These are phyloP conservation scores for Seriola rivoliana DNA, from an alignment of 2,113 vertebrate genomes.

Conservation along the genomic window DNA sequence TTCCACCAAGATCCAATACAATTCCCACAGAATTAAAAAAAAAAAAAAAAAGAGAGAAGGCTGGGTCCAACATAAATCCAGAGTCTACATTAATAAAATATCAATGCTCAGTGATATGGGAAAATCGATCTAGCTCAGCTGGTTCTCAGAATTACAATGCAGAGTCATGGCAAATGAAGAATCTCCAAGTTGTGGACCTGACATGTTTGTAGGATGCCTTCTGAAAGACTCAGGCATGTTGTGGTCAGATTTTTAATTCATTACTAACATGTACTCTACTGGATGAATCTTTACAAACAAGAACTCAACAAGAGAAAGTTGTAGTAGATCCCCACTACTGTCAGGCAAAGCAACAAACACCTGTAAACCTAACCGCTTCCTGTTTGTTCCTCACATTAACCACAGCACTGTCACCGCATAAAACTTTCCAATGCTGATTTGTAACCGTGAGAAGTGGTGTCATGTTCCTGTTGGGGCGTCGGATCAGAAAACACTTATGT, in stretches of 20 bases:
- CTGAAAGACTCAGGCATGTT: not conserved
- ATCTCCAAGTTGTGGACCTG: slow-evolving; percentile 27
- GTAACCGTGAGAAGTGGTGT: too few relatives aligned
- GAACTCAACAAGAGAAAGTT: too few relatives aligned
- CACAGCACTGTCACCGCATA: too few relatives aligned
- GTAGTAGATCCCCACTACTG: not conserved
- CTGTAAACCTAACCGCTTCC: too few relatives aligned
- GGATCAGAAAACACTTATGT: not conserved
- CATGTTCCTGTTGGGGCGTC: too few relatives aligned
- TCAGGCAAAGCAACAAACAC: too few relatives aligned
- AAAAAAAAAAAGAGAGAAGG: slow-evolving; percentile 58
- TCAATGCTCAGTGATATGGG: slow-evolving; percentile 67
- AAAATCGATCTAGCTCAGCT: slow-evolving; percentile 64
- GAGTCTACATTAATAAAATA: slow-evolving; percentile 75
- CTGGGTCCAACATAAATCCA: slow-evolving; percentile 67
- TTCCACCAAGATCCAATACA: slow-evolving; percentile 53
- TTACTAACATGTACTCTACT: not conserved
- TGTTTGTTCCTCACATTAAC: too few relatives aligned
- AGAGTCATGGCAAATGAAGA: slow-evolving; percentile 33
- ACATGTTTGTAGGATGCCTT: slow-evolving; percentile 14
- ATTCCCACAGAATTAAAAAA: slow-evolving; percentile 54
- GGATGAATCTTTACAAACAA: not conserved
- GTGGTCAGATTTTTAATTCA: not conserved
- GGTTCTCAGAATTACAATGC: slow-evolving; percentile 58
- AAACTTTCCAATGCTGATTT: too few relatives aligned